Conservation (phyloP, 2,888 invertebrate species). For the Stomorhina lunata region DNA sequence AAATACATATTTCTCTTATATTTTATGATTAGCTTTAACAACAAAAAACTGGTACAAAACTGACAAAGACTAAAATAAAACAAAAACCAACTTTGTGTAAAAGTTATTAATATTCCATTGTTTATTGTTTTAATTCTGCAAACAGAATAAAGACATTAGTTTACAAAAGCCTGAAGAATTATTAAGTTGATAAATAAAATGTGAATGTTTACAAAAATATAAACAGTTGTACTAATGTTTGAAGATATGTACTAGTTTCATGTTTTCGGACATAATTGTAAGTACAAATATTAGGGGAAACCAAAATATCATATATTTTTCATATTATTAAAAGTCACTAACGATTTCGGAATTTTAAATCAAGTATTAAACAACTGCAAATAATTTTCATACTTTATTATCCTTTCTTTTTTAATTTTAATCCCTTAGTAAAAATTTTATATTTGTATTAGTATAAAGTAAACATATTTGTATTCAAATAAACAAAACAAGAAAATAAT, state of each 20-base stretch:
- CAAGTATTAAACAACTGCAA: no score
- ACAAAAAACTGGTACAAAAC: background rate
- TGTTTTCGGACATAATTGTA: no score
- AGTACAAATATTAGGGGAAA: no score
- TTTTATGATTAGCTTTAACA: background rate
- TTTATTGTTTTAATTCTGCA: background rate
- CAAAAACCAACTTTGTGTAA: background rate
- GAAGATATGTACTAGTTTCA: no score
- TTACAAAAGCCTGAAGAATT: background rate
- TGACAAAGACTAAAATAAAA: background rate
- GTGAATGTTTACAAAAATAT: no score
- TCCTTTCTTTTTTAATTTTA: no score
- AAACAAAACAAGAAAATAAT: conserved; percentile 16
- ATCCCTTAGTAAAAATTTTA: no score
- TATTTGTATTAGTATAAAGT: background rate
- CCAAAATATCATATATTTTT: no score
- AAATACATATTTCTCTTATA: background rate
- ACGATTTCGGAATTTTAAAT: no score
- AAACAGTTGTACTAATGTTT: no score
- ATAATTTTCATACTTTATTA: no score
- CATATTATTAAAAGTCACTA: no score
- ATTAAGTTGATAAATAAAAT: background rate
- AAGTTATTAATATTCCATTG: background rate
- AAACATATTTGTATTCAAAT: background rate
- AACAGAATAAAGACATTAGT: background rate